Evolutionary conservation across 2,113 vertebrate species (phyloP), one percentile per base, ranked within the genome.

Genomic region (Prolemur simus): DNA sequence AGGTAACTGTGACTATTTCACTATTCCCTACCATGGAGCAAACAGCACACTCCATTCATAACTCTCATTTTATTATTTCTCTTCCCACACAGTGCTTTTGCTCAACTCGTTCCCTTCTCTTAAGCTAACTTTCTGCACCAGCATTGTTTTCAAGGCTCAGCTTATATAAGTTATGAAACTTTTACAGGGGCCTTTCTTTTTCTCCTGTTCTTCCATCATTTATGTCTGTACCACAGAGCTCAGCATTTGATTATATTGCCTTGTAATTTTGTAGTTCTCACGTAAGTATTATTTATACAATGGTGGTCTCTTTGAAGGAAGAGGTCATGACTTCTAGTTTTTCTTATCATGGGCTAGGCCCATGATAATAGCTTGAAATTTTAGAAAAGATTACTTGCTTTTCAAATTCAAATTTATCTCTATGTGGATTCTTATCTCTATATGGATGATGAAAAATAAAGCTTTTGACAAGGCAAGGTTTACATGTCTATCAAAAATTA

Each of bases 371-470:
- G 15, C 6, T 56, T 94, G 34, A 82, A 81, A 76, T 78, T 89
- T 87, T 89, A 80, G 63, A 76, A 89, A 94, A 91, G 39, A 76
- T 74, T 8, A 85, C 37, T 66, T 89, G 34, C 49, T 95, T 83
- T 91, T 60, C 73, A 60, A 96, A 87, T n/a, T 63, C 13, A 66
- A 82, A 58, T 95, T 80, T 88, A 42, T 86, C 86, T 66, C 34
- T 21, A 13, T 58, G 54, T 12, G 21, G 20, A 73, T 60, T 91
- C 95, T 85, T 49, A n/a, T 95, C 42, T 76, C 18, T 23, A 73
- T 27, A 17, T 25, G 6, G 63, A 49, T 83, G 34, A 39, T 56
- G 56, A 95, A 90, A 95, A 81, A 63, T 29, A 85, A 92, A 84
- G 11, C 6, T 81, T 91, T 78, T 20, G 21, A 87, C 2, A 54